Conservation (phyloP, 2,888 invertebrate species). For the Ichneumon xanthorius region DNA sequence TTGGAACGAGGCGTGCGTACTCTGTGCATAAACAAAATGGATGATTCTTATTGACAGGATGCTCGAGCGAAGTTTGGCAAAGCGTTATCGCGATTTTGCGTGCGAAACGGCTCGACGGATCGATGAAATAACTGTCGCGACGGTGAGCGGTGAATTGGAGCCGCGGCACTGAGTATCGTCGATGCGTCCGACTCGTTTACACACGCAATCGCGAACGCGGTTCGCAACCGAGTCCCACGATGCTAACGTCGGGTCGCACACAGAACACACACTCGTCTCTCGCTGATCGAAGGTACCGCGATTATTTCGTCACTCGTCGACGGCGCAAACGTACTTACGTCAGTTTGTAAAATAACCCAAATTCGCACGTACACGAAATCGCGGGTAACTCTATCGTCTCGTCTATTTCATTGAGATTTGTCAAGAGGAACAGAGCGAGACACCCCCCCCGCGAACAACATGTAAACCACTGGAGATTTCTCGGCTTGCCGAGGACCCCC, state of each 20-base stretch:
- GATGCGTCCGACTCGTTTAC: constrained; percentile 20
- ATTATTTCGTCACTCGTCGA: constrained; percentile 42
- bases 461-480: constrained; percentile 60
- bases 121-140: not conserved
- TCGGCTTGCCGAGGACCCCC: constrained; percentile 39
- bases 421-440: constrained; percentile 43
- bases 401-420: constrained; percentile 51
- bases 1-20: constrained; percentile 71
- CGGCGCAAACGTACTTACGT: constrained; percentile 15
- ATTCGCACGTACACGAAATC: constrained; percentile 29
- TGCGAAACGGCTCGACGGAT: not conserved
- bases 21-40: constrained; percentile 80
- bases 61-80: constrained; percentile 38
- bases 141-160: not conserved
- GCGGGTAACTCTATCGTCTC: constrained; percentile 6
- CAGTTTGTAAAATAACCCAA: constrained; percentile 4
- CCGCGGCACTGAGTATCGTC: not conserved
- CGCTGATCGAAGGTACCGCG: not conserved
- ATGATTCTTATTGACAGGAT: constrained; percentile 74
- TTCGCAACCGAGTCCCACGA: constrained; percentile 32
- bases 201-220: constrained; percentile 32
- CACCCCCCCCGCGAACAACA: constrained; percentile 31
- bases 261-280: constrained; percentile 16
- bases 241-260: constrained; percentile 44
- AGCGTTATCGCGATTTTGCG: constrained; percentile 20